Evolutionary conservation across 2,797 vertebrate genomes (phyloP).

Genomic region (Typhlichthys subterraneus): DNA sequence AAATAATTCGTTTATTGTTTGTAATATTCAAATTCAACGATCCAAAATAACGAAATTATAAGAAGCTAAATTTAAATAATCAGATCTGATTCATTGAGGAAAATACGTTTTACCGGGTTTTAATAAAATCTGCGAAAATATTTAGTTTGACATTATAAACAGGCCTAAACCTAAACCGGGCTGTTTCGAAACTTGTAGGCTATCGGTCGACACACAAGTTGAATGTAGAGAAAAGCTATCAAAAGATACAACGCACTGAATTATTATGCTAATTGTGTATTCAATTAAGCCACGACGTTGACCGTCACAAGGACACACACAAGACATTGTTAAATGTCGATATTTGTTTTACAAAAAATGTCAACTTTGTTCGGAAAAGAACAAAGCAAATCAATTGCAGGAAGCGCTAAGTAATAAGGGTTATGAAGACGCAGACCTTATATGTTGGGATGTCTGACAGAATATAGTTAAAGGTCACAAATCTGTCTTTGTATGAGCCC

Average conservation of each 20-base stretch:
- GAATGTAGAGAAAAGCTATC: slow-evolving; percentile 13
- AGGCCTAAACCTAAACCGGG: not conserved
- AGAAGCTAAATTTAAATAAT: too few relatives aligned
- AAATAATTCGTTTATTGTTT: too few relatives aligned
- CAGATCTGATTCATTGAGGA: too few relatives aligned
- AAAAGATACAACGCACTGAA: slow-evolving; percentile 22
- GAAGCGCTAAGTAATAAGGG: slow-evolving; percentile 49
- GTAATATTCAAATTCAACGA: too few relatives aligned
- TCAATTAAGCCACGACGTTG: slow-evolving; percentile 5
- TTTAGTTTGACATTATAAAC: not conserved
- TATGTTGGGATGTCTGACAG: slow-evolving; percentile 41
- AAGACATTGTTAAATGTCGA: slow-evolving; percentile 13
- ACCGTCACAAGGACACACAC: not conserved
- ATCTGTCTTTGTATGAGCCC: slow-evolving; percentile 50
- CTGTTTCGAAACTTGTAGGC: too few relatives aligned
- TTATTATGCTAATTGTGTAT: slow-evolving; percentile 35
- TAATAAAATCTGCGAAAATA: not conserved
- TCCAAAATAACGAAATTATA: not conserved
- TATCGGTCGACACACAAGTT: not conserved
- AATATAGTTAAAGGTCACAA: slow-evolving; percentile 52
- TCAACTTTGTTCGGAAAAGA: slow-evolving; percentile 42
- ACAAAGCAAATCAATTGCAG: slow-evolving; percentile 45
- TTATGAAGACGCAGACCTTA: slow-evolving; percentile 32
- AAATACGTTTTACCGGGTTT: too few relatives aligned
- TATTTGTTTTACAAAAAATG: slow-evolving; percentile 42